These are phyloP conservation scores for Frankliniella fusca DNA, from an alignment of 2,888 invertebrate species.

Conservation along the genomic window DNA sequence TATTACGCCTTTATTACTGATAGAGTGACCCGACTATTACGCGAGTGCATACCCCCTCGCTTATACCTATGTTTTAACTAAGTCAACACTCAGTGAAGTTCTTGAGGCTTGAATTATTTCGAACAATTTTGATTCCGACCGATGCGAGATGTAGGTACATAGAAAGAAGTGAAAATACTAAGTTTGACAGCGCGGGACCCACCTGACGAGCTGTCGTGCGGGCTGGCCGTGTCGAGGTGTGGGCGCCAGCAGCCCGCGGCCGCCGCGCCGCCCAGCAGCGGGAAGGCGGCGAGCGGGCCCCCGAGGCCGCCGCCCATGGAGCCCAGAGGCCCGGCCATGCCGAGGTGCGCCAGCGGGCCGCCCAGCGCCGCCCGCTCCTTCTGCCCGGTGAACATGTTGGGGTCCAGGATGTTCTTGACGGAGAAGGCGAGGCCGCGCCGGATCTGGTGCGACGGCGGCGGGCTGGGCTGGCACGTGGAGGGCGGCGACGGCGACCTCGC, in stretches of 20 bases:
- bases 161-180: no score
- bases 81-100: no score
- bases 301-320: constrained; percentile 31
- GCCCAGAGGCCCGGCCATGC: background rate
- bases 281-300: constrained; percentile 32
- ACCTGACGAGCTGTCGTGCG: constrained; percentile 11
- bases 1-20: no score
- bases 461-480: constrained; percentile 38
- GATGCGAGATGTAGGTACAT: no score
- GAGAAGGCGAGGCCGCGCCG: constrained; percentile 76
- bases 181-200: background rate
- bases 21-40: no score
- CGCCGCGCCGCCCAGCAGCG: constrained; percentile 32
- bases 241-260: constrained; percentile 39
- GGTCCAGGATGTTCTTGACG: constrained; percentile 85
- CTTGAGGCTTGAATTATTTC: no score
- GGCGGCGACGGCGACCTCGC: constrained; percentile 42
- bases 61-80: no score
- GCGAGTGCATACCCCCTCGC: no score
- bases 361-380: constrained; percentile 44
- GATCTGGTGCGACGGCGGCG: constrained; percentile 47
- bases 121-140: no score
- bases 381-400: constrained; percentile 78
- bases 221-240: constrained; percentile 36
- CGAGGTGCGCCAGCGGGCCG: constrained; percentile 43